These are phyloP conservation scores for Oreotrochilus melanogaster DNA, from an alignment of 2,113 vertebrate species.

Conservation along the genomic window DNA sequence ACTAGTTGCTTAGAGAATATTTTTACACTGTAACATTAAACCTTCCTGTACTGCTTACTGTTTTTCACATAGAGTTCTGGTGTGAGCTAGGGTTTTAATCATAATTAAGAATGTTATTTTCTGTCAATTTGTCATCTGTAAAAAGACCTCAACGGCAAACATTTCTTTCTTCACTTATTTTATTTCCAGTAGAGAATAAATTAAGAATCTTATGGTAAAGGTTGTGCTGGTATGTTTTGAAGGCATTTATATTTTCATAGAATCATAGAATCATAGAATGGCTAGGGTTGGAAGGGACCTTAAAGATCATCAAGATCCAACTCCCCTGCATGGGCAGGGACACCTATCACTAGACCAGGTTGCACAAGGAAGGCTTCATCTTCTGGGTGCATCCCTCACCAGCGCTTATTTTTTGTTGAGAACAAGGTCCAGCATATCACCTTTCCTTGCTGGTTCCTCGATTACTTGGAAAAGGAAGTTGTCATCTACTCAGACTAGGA, in stretches of 20 bases:
- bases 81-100: background rate
- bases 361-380: too few species aligned
- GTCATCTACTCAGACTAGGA: too few species aligned
- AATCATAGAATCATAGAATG: too few species aligned
- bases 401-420: too few species aligned
- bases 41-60: accelerated
- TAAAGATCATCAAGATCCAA: too few species aligned
- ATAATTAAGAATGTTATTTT: background rate
- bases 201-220: background rate
- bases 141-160: background rate
- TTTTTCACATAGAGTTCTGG: background rate
- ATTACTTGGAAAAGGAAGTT: too few species aligned
- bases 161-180: background rate
- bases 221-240: background rate
- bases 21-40: background rate
- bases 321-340: too few species aligned
- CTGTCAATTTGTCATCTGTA: background rate
- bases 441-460: too few species aligned
- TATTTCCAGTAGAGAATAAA: background rate
- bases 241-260: background rate
- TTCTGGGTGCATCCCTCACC: too few species aligned
- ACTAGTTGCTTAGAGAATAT: background rate
- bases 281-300: too few species aligned
- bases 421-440: too few species aligned
- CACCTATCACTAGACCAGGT: too few species aligned